Conservation (phyloP, 2,113 vertebrate genomes). For the Laticauda colubrina region DNA sequence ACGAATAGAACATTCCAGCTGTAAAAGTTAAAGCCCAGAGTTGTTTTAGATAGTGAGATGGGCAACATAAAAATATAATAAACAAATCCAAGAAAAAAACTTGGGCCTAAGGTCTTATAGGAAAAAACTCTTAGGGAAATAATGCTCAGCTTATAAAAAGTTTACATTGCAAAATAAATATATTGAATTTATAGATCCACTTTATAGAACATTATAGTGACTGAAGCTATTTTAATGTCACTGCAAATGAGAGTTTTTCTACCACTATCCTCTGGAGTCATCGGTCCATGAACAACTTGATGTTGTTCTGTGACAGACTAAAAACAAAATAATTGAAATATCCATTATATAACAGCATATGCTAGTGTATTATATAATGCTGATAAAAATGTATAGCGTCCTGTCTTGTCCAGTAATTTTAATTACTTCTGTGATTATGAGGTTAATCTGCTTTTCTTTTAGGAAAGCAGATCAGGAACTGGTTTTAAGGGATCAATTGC, state of each 20-base stretch:
- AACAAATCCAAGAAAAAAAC: neutral
- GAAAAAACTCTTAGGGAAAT: neutral
- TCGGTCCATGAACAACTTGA: neutral
- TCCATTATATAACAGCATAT: neutral
- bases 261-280: neutral
- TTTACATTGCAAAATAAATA: neutral
- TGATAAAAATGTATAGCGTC: neutral
- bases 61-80: neutral
- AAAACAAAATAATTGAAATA: neutral
- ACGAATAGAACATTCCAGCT: neutral
- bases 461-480: neutral
- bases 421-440: neutral
- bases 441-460: neutral
- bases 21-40: neutral
- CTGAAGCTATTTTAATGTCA: neutral
- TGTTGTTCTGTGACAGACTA: neutral
- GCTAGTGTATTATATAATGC: neutral
- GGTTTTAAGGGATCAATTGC: neutral
- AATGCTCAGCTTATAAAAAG: neutral
- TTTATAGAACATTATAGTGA: neutral
- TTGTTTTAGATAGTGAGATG: neutral
- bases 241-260: neutral
- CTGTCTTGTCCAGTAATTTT: neutral
- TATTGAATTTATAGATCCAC: neutral
- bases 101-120: neutral